Base-by-base conservation (phyloP, 1,140 invertebrate genomes). In the Zophobas morio region DNA sequence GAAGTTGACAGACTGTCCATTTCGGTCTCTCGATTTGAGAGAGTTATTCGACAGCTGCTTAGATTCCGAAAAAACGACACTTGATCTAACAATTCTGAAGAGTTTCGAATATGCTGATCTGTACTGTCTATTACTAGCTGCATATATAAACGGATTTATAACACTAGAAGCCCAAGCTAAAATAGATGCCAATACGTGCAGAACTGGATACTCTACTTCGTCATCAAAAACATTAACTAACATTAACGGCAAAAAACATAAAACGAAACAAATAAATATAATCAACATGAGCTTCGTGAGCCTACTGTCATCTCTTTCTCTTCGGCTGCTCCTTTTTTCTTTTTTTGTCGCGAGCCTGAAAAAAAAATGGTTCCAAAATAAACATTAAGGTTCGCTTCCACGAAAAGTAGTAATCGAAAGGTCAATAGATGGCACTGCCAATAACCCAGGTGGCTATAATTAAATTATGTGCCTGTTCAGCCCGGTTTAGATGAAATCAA, bases 131-230 rank as follows among this genome's bases (percentile, higher is more conserved):
- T 96, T 96, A 71, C 94, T 95, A 1, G 92, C 93, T 0, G 94
- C 95, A 87, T 96, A 96, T 79, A 96, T 96, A 74, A 96, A 90
- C 0, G 95, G 95, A 86, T 96, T 96, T 79, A 96, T 90, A 40
- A 96, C 94, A 56, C 94, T 92, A 0, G 94, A 96, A 0, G 93
- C 93, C 95, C 95, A 96, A 0, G 94, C 94, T 63, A 96, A 86
- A 36, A 96, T 91, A 0, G 95, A 96, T 0, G 93, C 94, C 37
- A 95, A 87, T 6, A 96, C 91, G 83, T 96, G 94, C 0, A 96
- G 81, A 83, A 89, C 90, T 5, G 95, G 95, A 80, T 92, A 92
- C 0, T 86, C 88, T 53, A 92, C 90, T 35, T 92, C 89, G 81
- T 96, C 93, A 84, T 95, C 94, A 49, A 93, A 89, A 6, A 96